These are phyloP conservation scores for Apoda limacodes DNA, from an alignment of 2,888 invertebrate species.

Conservation along the genomic window DNA sequence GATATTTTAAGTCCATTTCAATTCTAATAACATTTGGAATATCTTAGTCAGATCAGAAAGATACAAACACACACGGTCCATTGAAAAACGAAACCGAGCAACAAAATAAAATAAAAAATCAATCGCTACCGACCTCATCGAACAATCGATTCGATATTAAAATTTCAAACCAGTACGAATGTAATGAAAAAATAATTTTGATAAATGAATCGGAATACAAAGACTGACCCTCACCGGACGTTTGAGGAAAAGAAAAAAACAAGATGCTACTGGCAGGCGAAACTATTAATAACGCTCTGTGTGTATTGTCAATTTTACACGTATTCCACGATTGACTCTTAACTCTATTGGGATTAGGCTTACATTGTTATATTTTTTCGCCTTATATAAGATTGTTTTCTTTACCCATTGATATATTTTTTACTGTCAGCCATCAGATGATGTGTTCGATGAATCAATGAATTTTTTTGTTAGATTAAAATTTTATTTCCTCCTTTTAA, in stretches of 20 bases:
- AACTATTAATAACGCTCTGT: constrained; percentile 57
- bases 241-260: constrained; percentile 27
- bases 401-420: constrained; percentile 23
- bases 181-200: constrained; percentile 40
- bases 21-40: too few relatives aligned
- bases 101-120: too few relatives aligned
- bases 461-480: constrained; percentile 16
- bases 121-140: too few relatives aligned
- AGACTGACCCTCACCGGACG: constrained; percentile 37
- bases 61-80: too few relatives aligned
- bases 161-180: constrained; percentile 25
- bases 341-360: too few relatives aligned
- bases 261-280: constrained; percentile 43
- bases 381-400: too few relatives aligned
- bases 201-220: constrained; percentile 47
- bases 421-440: not conserved
- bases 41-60: too few relatives aligned
- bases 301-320: constrained; percentile 22
- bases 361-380: too few relatives aligned
- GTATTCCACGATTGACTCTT: constrained; percentile 1
- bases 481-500: too few relatives aligned
- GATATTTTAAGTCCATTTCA: too few relatives aligned
- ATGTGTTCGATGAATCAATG: constrained; percentile 19
- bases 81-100: too few relatives aligned
- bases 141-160: constrained; percentile 6